These are phyloP conservation scores for Apodemia hepburni DNA, from an alignment of 2,888 invertebrate species.

Conservation along the genomic window DNA sequence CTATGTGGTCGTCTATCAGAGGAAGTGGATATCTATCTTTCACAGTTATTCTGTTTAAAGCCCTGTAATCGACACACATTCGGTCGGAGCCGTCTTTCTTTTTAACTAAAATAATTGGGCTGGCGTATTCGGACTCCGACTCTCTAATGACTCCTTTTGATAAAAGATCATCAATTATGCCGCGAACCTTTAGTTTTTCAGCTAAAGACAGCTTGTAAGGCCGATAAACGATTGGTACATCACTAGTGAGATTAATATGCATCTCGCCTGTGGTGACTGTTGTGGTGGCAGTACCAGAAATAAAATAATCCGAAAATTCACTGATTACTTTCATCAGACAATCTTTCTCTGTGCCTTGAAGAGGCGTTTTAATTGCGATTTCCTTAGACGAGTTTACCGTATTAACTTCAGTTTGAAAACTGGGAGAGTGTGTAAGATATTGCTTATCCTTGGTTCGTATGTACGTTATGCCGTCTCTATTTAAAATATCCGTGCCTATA, in stretches of 20 bases:
- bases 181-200: background rate
- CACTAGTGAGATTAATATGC: slow-evolving; percentile 6
- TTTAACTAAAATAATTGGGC: slow-evolving; percentile 14
- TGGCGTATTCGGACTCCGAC: slow-evolving; percentile 14
- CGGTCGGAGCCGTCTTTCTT: slow-evolving; percentile 22
- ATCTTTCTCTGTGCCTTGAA: background rate
- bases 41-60: slow-evolving; percentile 22
- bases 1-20: slow-evolving; percentile 27
- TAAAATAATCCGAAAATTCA: slow-evolving; percentile 1
- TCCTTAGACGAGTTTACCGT: background rate
- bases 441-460: slow-evolving; percentile 10
- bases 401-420: background rate
- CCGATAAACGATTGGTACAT: slow-evolving; percentile 1
- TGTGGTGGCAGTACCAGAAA: slow-evolving; percentile 9
- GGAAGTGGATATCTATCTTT: slow-evolving; percentile 26
- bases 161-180: background rate
- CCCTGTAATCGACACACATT: slow-evolving; percentile 26
- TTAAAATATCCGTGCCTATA: slow-evolving; percentile 9
- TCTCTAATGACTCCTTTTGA: slow-evolving; percentile 3
- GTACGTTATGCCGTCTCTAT: slow-evolving; percentile 8
- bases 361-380: background rate
- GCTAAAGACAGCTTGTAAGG: slow-evolving; percentile 15
- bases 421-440: background rate
- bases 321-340: background rate
- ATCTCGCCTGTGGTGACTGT: slow-evolving; percentile 13